phyloP scores from a whole-genome alignment of 2,888 invertebrate genomes.

The Lochmaea capreae region DNA sequence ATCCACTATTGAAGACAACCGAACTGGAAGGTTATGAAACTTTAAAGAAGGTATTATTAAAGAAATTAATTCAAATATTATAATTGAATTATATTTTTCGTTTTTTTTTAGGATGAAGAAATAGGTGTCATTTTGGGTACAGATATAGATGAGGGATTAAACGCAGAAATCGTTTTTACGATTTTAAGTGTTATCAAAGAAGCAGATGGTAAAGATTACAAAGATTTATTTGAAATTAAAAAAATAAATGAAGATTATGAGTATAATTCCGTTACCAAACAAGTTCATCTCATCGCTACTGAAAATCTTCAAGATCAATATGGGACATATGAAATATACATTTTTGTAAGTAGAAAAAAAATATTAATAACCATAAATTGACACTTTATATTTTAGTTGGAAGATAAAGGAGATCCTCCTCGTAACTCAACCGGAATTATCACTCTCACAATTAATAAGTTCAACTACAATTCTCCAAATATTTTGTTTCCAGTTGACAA shows the following conservation, averaged over 20 bases:
- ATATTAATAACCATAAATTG: neutral
- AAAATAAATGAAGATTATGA: conserved; percentile 53
- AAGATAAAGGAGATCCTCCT: conserved; percentile 68
- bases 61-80: neutral
- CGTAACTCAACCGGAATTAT: conserved; percentile 56
- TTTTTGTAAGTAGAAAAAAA: conserved; percentile 64
- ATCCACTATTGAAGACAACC: conserved; percentile 60
- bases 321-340: conserved; percentile 69
- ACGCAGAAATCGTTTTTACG: conserved; percentile 58
- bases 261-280: conserved; percentile 50
- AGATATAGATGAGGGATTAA: conserved; percentile 48
- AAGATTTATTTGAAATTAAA: conserved; percentile 47
- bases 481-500: conserved; percentile 68
- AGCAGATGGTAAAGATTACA: conserved; percentile 67
- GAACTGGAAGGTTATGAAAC: conserved; percentile 26
- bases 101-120: conserved; percentile 44
- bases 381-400: conserved; percentile 63
- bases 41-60: conserved; percentile 30
- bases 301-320: conserved; percentile 68
- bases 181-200: conserved; percentile 50
- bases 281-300: conserved; percentile 66
- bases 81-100: neutral
- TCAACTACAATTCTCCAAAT: conserved; percentile 70
- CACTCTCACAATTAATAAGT: conserved; percentile 65
- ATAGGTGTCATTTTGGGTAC: conserved; percentile 49